A percentile compares a stretch with the other conserved stretches of the same genome.
These are phyloP conservation scores for Eugnorisma glareosa DNA, from an alignment of 2,888 invertebrate genomes.

Conservation along the genomic window DNA sequence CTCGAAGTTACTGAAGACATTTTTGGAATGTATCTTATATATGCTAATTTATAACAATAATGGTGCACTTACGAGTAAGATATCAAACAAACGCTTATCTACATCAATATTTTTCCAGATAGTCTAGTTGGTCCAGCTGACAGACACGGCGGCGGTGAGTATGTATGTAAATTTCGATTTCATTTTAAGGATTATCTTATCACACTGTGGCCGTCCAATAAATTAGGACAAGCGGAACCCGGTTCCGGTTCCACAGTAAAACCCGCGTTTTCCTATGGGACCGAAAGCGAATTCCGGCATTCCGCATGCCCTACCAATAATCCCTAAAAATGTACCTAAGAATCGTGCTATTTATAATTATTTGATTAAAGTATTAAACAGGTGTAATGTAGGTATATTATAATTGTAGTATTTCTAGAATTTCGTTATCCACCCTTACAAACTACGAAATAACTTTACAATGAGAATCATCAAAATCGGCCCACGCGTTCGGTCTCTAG, in stretches of 20 bases:
- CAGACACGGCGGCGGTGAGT: too few relatives aligned
- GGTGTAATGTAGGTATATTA: background rate
- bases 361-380: background rate
- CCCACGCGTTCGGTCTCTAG: background rate
- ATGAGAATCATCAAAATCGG: background rate
- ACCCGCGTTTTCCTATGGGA: too few relatives aligned
- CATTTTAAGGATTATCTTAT: background rate
- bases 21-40: slow-evolving; percentile 29
- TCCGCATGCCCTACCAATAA: background rate
- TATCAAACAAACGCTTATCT: background rate
- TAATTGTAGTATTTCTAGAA: background rate
- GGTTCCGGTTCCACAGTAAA: too few relatives aligned
- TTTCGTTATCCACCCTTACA: background rate
- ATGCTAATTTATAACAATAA: background rate
- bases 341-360: background rate
- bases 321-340: background rate
- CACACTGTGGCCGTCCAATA: background rate
- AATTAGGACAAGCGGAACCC: too few relatives aligned
- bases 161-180: background rate
- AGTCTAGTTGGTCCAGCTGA: slow-evolving; percentile 44
- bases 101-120: background rate
- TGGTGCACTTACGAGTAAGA: background rate
- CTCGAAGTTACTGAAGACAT: slow-evolving; percentile 79
- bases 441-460: background rate
- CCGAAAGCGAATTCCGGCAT: background rate